Evolutionary conservation across 1,140 invertebrate genomes (phyloP), one percentile per base, ranked within the genome.

Genomic region (Panagrolaimus sp.): DNA sequence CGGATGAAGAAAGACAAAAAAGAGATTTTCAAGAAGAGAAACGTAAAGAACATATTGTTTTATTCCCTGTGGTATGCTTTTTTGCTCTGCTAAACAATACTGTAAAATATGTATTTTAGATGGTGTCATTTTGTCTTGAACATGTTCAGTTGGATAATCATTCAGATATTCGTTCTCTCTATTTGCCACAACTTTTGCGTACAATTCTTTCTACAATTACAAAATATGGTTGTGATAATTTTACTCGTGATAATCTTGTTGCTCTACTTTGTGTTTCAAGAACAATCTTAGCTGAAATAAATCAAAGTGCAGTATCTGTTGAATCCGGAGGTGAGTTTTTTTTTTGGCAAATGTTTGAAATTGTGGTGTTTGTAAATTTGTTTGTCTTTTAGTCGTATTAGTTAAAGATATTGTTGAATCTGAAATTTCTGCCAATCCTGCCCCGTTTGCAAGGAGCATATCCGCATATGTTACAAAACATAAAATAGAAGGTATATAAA

Each of bases 101-200:
- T 4, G 8, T 14, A 6, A 67, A 24, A 0, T 4, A 71, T 28
- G 21, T 65, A 28, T 75, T 58, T 77, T 43, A 80, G 75, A 80
- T 81, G 66, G 74, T 81, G 14, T 24, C 67, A 1, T 79, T 81
- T 32, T 82, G 76, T 46, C 48, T 82, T 10, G 72, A 78, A 65
- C 74, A 73, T 43, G 74, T 75, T 17, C 71, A 73, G 45, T 66
- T 81, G 14, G 78, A 81, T 52, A 38, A 58, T 5, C 74, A 82
- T 64, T 67, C 63, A 12, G 77, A 80, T 21, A 74, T 80, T 21
- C 68, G 78, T 10, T 70, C 46, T 1, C 70, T 65, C 24, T 68
- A 77, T 32, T 68, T 80, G 46, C 64, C 78, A 43, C 44, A 58
- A 38, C 70, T 80, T 17, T 64, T 80, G 14, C 24, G 78, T 8